Evolutionary conservation across 2,113 vertebrate genomes (phyloP), one percentile per base, ranked within the genome.

Genomic region (Gasterosteus nipponicus): DNA sequence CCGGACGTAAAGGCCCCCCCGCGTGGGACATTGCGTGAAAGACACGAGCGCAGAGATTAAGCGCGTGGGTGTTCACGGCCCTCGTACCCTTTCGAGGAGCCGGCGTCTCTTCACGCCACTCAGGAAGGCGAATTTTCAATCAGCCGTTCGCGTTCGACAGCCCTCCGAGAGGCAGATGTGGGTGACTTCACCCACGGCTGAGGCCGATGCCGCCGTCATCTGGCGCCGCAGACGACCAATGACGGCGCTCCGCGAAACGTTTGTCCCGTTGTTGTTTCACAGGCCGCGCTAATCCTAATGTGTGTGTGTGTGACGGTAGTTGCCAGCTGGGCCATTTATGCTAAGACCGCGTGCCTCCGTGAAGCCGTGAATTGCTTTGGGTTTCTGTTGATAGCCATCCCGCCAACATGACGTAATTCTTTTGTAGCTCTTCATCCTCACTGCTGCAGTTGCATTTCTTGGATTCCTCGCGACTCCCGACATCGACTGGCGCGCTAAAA

Each of bases 391-490:
- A 86, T 79, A 80, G 78, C 82, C 72, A 57, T 78, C 79, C 7
- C 49, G 3, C 59, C 64, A 72, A 29, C 14, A 67, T 75, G 72
- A 83, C 81, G 77, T 82, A 73, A 81, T 77, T 78, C 51, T 83
- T 84, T 61, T 58, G n/a, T 3, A 46, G 63, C 63, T 69, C 77
- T 67, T 78, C n/a, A 75, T 75, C 78, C 76, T 58, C 66, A 1
- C 26, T 68, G 73, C 74, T 44, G 72, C 65, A 58, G 65, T 76
- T 5, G 77, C 72, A 69, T 80, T 80, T 76, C 75, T 83, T 74
- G 82, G 88, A 90, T 91, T 91, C 83, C 77, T n/a, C 51, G 77
- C 59, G 4, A 26, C 35, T 84, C 77, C 78, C 62, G 85, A 77
- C 57, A 16, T 63, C 5, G 66, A 47, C 41, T 57, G 22, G 49